Percentiles rank a stretch among this genome's conserved stretches.
These are phyloP conservation scores for Pararge aegeria DNA, from an alignment of 1,140 invertebrate genomes.

Conservation along the genomic window DNA sequence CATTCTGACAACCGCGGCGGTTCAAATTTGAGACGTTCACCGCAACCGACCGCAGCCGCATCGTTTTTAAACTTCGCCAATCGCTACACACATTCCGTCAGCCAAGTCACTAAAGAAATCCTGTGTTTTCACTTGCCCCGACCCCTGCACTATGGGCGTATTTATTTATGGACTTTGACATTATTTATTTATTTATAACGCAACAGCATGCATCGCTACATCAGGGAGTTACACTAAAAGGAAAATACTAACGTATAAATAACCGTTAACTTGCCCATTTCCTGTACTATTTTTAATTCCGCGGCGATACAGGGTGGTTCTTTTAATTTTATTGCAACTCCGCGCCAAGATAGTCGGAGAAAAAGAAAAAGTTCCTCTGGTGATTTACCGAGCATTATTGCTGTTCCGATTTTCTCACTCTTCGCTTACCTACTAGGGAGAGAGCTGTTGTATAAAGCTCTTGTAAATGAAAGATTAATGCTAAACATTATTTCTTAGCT, in stretches of 20 bases:
- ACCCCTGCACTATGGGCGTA: too few relatives aligned
- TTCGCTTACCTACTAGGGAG: not conserved
- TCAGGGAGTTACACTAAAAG: not conserved
- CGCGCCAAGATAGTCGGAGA: slow-evolving; percentile 3
- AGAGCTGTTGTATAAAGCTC: not conserved
- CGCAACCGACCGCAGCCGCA: too few relatives aligned
- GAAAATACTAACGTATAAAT: slow-evolving; percentile 1
- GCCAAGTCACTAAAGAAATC: too few relatives aligned
- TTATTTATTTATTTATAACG: too few relatives aligned
- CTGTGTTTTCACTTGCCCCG: too few relatives aligned
- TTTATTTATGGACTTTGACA: too few relatives aligned
- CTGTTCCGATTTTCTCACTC: slow-evolving; percentile 2
- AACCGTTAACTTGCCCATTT: slow-evolving; percentile 4
- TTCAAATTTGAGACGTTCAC: too few relatives aligned
- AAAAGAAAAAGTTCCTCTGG: not conserved
- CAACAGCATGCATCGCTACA: not conserved
- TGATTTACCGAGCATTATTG: slow-evolving; percentile 8
- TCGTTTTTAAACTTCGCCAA: too few relatives aligned
- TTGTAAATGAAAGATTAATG: too few relatives aligned
- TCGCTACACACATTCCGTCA: too few relatives aligned
- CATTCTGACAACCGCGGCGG: too few relatives aligned
- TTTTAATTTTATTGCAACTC: slow-evolving; percentile 10
- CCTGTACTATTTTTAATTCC: slow-evolving; percentile 7
- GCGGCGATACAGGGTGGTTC: not conserved
- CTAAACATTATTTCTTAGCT: too few relatives aligned